These are phyloP conservation scores for Acronicta psi DNA, from an alignment of 2,888 invertebrate genomes.

Conservation along the genomic window DNA sequence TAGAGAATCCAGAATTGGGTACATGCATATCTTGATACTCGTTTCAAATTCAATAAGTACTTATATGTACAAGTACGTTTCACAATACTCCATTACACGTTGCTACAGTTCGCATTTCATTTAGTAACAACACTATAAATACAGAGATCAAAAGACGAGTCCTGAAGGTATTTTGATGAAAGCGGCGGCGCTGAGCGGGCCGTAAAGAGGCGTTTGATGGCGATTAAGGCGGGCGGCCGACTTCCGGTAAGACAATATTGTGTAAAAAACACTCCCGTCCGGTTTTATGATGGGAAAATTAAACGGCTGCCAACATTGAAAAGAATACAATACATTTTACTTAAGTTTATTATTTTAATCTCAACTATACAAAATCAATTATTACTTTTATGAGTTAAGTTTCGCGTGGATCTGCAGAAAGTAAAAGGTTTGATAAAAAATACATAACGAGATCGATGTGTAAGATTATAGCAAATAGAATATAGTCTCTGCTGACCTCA, in stretches of 20 bases:
- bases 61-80: constrained; percentile 1
- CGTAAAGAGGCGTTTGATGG: constrained; percentile 42
- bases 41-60: constrained; percentile 9
- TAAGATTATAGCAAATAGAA: no score
- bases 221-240: constrained; percentile 40
- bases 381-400: no score
- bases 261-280: constrained; percentile 56
- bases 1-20: background rate
- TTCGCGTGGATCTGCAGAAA: no score
- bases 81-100: constrained; percentile 8
- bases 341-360: no score
- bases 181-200: constrained; percentile 27
- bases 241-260: constrained; percentile 58
- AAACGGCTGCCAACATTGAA: constrained; percentile 63
- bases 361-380: no score
- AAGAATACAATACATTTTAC: no score
- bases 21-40: constrained; percentile 5
- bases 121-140: constrained; percentile 48
- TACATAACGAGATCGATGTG: no score
- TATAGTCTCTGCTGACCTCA: no score
- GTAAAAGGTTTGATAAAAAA: no score
- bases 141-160: constrained; percentile 41
- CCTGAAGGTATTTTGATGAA: constrained; percentile 48
- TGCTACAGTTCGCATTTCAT: constrained; percentile 26
- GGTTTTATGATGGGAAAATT: constrained; percentile 58